Conservation (phyloP, 2,888 invertebrate species). For the Papilio protenor region DNA sequence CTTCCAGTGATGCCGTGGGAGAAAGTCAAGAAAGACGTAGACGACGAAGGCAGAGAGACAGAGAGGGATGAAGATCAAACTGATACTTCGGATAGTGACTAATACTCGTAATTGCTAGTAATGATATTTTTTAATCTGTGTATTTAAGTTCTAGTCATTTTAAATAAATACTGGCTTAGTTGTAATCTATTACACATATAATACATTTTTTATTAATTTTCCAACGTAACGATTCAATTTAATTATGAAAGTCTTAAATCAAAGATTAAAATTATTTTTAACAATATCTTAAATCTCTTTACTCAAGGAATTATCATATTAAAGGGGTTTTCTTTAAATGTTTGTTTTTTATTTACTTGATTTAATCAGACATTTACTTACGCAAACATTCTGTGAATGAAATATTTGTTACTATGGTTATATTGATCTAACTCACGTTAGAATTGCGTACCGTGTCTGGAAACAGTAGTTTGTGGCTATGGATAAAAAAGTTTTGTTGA, state of each 20-base stretch:
- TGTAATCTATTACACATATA: no score
- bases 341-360: not conserved
- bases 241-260: not conserved
- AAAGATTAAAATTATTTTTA: not conserved
- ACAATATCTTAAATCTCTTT: not conserved
- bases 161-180: not conserved
- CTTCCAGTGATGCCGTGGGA: conserved; percentile 81
- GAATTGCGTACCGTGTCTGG: not conserved
- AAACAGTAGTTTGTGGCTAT: conserved; percentile 48
- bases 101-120: conserved; percentile 39
- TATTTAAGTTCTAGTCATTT: conserved; percentile 29
- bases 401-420: conserved; percentile 45
- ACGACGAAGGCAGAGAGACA: conserved; percentile 63
- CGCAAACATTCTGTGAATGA: conserved; percentile 8
- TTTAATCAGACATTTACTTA: not conserved
- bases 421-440: conserved; percentile 44
- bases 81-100: conserved; percentile 65
- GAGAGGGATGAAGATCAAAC: conserved; percentile 59
- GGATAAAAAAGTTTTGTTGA: conserved; percentile 59
- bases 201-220: conserved; percentile 9
- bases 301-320: not conserved
- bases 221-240: not conserved
- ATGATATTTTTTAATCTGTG: not conserved
- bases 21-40: conserved; percentile 62
- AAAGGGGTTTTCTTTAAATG: not conserved